Base-by-base conservation (phyloP, 2,797 vertebrate species). In the Thamnophis elegans region DNA sequence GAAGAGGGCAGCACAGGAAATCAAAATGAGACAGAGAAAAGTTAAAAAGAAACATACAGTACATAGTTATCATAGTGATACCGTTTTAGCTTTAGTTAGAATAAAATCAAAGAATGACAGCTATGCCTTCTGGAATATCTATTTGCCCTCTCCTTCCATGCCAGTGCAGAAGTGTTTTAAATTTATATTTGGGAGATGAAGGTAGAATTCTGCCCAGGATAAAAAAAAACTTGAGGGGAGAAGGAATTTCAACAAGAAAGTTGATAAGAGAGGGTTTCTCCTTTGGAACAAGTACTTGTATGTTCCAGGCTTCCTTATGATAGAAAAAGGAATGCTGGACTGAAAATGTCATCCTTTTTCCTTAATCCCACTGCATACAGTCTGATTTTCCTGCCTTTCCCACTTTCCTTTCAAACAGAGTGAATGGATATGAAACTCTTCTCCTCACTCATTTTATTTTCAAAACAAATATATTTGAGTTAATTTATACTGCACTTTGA, bases 371-470 rank as follows among this genome's bases (percentile, higher is more conserved):
- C 0, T 32, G 26, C 59, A 20, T 65, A 26, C 47, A n/a, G 2
- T 20, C 28, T 53, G 92, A 59, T 92, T 91, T 85, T 22, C 94
- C 91, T 58, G 53, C 56, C n/a, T 73, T 36, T 73, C 32, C 32
- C 68, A 73, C 32, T 73, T 73, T 73, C 32, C 32, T 36, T 73
- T 36, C 68, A 18, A 36, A 73, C 32, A 36, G 65, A 36, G n/a
- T 18, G 32, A 20, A 5, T 36, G n/a, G n/a, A 68, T 5, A 32
- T 32, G 62, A n/a, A 68, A 68, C n/a, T 65, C 62, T n/a, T 68
- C n/a, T 68, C 28, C 62, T 68, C 5, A 0, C 65, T 68, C 65
- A 32, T 36, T 73, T 73, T 73, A 73, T 73, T 65, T 32, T 73
- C 65, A 73, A 73, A 73, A 73, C 6, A 68, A 68, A 16, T 68